Conservation (phyloP, 2,113 vertebrate genomes). For the Rhinogobius similis region DNA sequence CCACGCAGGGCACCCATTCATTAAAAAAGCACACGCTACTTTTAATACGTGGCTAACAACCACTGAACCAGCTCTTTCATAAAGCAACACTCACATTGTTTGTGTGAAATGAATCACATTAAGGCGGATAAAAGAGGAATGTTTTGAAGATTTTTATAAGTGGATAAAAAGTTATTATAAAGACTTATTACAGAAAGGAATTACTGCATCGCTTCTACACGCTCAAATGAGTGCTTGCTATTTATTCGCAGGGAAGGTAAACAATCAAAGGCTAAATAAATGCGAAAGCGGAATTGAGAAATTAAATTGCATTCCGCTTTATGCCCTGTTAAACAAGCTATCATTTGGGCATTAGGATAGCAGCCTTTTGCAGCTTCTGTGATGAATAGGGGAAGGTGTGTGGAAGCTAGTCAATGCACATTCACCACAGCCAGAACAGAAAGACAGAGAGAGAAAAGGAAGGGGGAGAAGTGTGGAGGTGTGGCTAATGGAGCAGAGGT, state of each 20-base stretch:
- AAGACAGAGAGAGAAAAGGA: constrained; percentile 21
- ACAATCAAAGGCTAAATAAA: constrained; percentile 33
- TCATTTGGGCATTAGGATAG: constrained; percentile 38
- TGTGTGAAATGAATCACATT: not conserved
- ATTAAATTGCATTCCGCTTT: constrained; percentile 33
- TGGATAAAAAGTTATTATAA: constrained; percentile 12
- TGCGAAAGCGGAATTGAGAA: constrained; percentile 19
- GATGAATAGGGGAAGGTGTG: constrained; percentile 35
- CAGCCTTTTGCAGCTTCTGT: constrained; percentile 20
- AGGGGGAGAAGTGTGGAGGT: constrained; percentile 22
- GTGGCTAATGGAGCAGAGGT: constrained; percentile 49
- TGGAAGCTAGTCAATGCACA: constrained; percentile 20
- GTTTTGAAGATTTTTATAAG: constrained; percentile 9
- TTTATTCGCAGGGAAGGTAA: constrained; percentile 21
- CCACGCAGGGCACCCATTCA: constrained; percentile 3
- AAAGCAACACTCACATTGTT: not conserved
- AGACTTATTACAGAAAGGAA: constrained; percentile 18
- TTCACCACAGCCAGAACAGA: constrained; percentile 21
- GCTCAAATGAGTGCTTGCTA: constrained; percentile 13
- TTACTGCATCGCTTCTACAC: constrained; percentile 24
- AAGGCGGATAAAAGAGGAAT: not conserved
- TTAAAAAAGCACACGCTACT: not conserved
- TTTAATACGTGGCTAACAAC: constrained; percentile 1
- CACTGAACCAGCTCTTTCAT: constrained; percentile 1
- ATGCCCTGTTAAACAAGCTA: constrained; percentile 22